These are phyloP conservation scores for Liodrosophila aerea DNA, from an alignment of 2,888 invertebrate species.

Conservation along the genomic window DNA sequence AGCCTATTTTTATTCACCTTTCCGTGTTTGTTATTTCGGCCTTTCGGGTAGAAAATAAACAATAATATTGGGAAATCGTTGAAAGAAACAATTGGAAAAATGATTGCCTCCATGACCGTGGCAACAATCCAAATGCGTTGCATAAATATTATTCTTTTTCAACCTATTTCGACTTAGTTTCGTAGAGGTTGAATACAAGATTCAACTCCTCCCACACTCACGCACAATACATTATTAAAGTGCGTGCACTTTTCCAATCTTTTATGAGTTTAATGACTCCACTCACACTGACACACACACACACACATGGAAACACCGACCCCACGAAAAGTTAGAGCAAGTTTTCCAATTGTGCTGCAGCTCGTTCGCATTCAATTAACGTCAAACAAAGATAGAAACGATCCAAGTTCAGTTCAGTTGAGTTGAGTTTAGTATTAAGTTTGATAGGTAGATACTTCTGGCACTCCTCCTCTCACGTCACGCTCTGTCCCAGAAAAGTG, in stretches of 20 bases:
- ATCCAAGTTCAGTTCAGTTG: slow-evolving; percentile 30
- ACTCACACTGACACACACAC: not conserved
- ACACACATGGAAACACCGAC: no score
- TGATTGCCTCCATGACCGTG: slow-evolving; percentile 27
- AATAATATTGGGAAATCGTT: slow-evolving; percentile 35
- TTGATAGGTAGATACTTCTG: slow-evolving; percentile 18
- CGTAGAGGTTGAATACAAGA: slow-evolving; percentile 36
- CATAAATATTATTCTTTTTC: slow-evolving; percentile 65
- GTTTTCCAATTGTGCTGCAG: slow-evolving; percentile 31
- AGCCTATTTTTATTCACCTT: slow-evolving; percentile 13
- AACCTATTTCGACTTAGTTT: slow-evolving; percentile 50
- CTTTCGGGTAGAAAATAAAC: slow-evolving; percentile 60
- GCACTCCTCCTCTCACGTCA: slow-evolving; percentile 1
- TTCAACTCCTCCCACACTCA: slow-evolving; percentile 32
- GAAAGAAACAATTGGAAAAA: slow-evolving; percentile 38
- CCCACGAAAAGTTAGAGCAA: slow-evolving; percentile 36
- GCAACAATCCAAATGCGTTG: slow-evolving; percentile 50
- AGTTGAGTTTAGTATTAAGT: slow-evolving; percentile 16
- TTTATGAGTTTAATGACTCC: slow-evolving; percentile 75
- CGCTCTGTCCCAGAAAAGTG: slow-evolving; percentile 5
- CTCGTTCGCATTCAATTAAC: slow-evolving; percentile 73
- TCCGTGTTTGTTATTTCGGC: slow-evolving; percentile 39
- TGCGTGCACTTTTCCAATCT: slow-evolving; percentile 54
- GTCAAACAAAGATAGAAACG: slow-evolving; percentile 38
- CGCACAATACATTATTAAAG: slow-evolving; percentile 71